Percentiles rank a stretch among this genome's conserved stretches.
These are phyloP conservation scores for Lynx canadensis DNA, from an alignment of 2,113 vertebrate genomes.

Conservation along the genomic window DNA sequence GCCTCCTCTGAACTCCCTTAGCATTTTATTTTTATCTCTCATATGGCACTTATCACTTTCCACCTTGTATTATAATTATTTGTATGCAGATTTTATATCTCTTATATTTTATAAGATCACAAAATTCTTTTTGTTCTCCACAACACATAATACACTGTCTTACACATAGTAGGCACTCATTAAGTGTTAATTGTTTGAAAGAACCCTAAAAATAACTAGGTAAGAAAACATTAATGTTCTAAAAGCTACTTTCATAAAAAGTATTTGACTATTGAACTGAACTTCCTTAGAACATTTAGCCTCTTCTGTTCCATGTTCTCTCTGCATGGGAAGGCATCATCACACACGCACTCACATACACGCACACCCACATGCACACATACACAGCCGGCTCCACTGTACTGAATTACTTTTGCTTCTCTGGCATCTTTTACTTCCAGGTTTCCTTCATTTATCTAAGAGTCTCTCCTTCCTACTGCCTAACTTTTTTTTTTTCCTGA, in stretches of 20 bases:
- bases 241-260: neutral
- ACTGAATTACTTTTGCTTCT: neutral
- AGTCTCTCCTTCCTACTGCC: neutral
- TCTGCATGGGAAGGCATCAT: fast-evolving
- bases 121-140: neutral
- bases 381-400: fast-evolving
- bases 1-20: slow-evolving; percentile 59
- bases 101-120: neutral
- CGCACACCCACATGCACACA: fast-evolving
- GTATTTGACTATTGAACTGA: neutral
- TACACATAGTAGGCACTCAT: neutral
- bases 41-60: slow-evolving; percentile 58
- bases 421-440: neutral
- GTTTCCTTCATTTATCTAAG: neutral
- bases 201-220: neutral
- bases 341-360: fast-evolving
- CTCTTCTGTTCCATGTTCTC: neutral
- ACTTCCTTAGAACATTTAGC: neutral
- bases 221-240: neutral
- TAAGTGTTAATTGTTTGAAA: neutral
- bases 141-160: neutral
- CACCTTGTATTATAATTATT: slow-evolving; percentile 58
- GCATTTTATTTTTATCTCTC: slow-evolving; percentile 76
- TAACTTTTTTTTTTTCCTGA: neutral
- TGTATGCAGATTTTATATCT: neutral